Evolutionary conservation across 2,113 vertebrate genomes (phyloP), one percentile per base, ranked within the genome.

Genomic region (Glareola pratincola): DNA sequence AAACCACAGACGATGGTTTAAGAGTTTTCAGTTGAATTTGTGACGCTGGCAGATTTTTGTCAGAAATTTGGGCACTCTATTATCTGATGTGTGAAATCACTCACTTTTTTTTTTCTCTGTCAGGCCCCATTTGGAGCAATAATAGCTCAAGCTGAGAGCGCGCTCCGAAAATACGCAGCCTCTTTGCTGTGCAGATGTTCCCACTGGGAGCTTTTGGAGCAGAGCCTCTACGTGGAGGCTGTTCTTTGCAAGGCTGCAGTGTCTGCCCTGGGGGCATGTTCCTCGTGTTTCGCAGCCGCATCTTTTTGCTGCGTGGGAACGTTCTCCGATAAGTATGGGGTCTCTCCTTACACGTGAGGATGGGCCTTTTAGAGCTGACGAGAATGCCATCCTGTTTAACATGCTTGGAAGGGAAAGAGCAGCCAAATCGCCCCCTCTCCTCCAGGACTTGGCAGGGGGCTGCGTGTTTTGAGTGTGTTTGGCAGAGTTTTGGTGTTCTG

Each of bases 401-500:
- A 3, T 10, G 47, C 48, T 71, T 63, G 47, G 39, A 68, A 73
- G n/a, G 69, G 37, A 85, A 88, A 43, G 50, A 86, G 85, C 68
- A 87, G 94, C 93, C 94, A 78, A 90, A 76, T 34, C 15, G 10
- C 13, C 62, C 59, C 56, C 51, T 0, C 0, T 56, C 37, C 53
- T 90, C 56, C 60, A 2, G 24, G 82, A 53, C 71, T 78, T 91
- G 90, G 96, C 81, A 71, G 83, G 54, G 67, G 57, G 47, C 67
- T 63, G 90, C 2, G 2, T 85, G 77, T 96, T 98, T 98, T 97
- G 82, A 96, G 91, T 89, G 91, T 51, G 24, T 97, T 94, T 98
- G 97, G 94, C 97, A 96, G 96, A 93, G 80, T 97, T 98, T 98
- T 97, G 96, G 95, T 96, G 94, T 95, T 94, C 97, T 98, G 97